phyloP scores from a whole-genome alignment of 2,888 invertebrate species.

The Microctonus brassicae region DNA sequence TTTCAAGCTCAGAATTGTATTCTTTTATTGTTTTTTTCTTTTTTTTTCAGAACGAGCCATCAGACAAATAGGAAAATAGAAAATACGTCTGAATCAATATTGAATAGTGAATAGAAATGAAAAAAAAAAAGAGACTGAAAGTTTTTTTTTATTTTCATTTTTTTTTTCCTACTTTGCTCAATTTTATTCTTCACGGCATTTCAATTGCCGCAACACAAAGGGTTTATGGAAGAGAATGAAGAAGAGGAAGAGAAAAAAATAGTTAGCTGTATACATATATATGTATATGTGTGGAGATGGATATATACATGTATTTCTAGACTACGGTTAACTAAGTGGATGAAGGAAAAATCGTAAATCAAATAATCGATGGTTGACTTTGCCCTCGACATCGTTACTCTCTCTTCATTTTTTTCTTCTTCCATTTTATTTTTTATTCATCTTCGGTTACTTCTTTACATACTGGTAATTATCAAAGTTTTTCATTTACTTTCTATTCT shows the following conservation, averaged over 20 bases:
- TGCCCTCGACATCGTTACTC: neutral
- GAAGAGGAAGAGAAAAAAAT: neutral
- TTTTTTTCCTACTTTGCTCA: neutral
- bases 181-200: slow-evolving; percentile 3
- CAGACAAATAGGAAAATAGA: neutral
- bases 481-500: slow-evolving; percentile 27
- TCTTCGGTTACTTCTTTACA: neutral
- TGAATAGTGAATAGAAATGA: neutral
- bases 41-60: neutral
- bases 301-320: no score
- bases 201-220: slow-evolving; percentile 16
- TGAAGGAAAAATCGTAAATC: slow-evolving; percentile 40
- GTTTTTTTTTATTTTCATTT: neutral
- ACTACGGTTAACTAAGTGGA: neutral
- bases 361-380: slow-evolving; percentile 37
- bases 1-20: neutral
- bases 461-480: neutral
- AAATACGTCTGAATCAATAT: neutral
- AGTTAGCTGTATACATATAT: no score
- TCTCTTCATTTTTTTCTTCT: no score
- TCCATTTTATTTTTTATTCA: no score
- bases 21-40: neutral
- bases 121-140: neutral
- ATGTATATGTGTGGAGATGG: no score
- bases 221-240: neutral